Evolutionary conservation across 2,113 vertebrate genomes (phyloP).

Genomic region (Siphamia tubifer): DNA sequence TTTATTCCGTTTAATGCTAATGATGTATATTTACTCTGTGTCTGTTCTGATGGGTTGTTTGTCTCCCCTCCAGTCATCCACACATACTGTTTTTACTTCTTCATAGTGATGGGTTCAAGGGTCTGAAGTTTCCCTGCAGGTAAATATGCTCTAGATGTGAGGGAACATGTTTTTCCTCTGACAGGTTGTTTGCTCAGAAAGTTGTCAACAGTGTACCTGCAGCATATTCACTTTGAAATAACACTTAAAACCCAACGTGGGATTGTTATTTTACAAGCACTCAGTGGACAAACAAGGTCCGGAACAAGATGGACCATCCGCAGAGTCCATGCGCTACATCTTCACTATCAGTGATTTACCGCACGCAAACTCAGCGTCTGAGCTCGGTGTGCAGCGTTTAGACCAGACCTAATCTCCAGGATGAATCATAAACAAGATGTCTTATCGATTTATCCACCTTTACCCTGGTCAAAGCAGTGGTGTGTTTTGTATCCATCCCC

Average conservation of each 20-base stretch:
- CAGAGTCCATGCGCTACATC: not conserved
- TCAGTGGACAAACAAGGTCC: slow-evolving; percentile 1
- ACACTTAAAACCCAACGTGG: not conserved
- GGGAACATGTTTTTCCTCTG: slow-evolving; percentile 21
- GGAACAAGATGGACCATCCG: slow-evolving; percentile 10
- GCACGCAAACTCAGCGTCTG: slow-evolving; percentile 16
- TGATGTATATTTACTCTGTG: too few relatives aligned
- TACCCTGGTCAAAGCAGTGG: slow-evolving; percentile 9
- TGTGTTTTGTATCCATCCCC: slow-evolving; percentile 10
- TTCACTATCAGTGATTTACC: slow-evolving; percentile 18
- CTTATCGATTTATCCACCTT: slow-evolving; percentile 50
- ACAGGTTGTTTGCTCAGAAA: slow-evolving; percentile 44
- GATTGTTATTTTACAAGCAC: slow-evolving; percentile 10
- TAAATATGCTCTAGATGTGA: slow-evolving; percentile 14
- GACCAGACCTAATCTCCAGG: slow-evolving; percentile 4
- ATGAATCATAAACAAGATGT: slow-evolving; percentile 44
- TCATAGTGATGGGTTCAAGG: slow-evolving; percentile 11
- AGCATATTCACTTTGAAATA: slow-evolving; percentile 19
- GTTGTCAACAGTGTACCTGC: slow-evolving; percentile 37
- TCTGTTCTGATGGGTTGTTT: not conserved
- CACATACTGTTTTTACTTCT: slow-evolving; percentile 3
- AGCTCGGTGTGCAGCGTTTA: slow-evolving; percentile 1
- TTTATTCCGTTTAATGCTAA: too few relatives aligned
- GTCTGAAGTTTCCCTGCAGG: slow-evolving; percentile 21
- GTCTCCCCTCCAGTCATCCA: not conserved